These are phyloP conservation scores for Diorhabda elongata DNA, from an alignment of 1,140 invertebrate species.

Conservation along the genomic window DNA sequence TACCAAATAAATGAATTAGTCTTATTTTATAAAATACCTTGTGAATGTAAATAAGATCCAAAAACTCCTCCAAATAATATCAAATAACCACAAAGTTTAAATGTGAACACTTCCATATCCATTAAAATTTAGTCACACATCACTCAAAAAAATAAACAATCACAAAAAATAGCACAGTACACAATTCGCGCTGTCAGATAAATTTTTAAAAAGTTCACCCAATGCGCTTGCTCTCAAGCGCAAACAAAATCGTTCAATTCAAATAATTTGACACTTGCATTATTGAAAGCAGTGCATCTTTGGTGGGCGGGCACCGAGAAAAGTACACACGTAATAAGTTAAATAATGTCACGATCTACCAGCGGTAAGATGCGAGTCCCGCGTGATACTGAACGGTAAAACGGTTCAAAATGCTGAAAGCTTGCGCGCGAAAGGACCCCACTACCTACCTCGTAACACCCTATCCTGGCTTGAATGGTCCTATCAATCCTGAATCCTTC, in stretches of 20 bases:
- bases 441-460: slow-evolving; percentile 31
- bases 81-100: background rate
- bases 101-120: background rate
- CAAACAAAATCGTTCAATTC: background rate
- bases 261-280: slow-evolving; percentile 14
- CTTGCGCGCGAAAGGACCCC: slow-evolving; percentile 35
- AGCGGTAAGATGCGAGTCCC: slow-evolving; percentile 22
- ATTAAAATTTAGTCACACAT: slow-evolving; percentile 19
- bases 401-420: slow-evolving; percentile 29
- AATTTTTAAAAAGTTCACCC: background rate
- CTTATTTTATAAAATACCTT: background rate
- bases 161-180: slow-evolving; percentile 16
- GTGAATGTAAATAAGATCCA: background rate
- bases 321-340: slow-evolving; percentile 3
- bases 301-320: slow-evolving; percentile 34
- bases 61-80: background rate
- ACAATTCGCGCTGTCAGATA: background rate
- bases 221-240: slow-evolving; percentile 1
- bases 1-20: background rate
- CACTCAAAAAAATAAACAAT: slow-evolving; percentile 7
- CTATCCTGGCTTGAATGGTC: slow-evolving; percentile 28
- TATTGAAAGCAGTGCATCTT: slow-evolving; percentile 14
- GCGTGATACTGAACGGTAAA: slow-evolving; percentile 31
- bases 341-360: slow-evolving; percentile 4
- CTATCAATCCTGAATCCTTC: slow-evolving; percentile 28